These are phyloP conservation scores for Drosophila melanosoma DNA, from an alignment of 2,888 invertebrate genomes.

Conservation along the genomic window DNA sequence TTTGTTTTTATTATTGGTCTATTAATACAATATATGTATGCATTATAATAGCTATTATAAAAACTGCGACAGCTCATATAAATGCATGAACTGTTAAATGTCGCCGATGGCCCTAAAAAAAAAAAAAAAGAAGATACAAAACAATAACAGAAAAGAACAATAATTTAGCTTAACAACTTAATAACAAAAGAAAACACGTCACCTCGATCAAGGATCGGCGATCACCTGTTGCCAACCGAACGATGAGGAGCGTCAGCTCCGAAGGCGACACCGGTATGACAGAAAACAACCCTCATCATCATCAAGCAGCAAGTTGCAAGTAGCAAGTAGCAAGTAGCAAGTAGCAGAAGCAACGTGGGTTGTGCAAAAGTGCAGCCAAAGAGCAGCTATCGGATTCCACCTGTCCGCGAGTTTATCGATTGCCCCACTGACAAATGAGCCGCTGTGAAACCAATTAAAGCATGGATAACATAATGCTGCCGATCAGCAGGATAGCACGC, in stretches of 20 bases:
- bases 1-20: background rate
- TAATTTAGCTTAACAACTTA: conserved; percentile 82
- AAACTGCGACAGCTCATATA: conserved; percentile 61
- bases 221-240: conserved; percentile 77
- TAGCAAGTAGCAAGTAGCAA: background rate
- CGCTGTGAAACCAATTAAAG: conserved; percentile 82
- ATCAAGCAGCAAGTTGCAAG: background rate
- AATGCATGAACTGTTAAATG: conserved; percentile 78
- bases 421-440: conserved; percentile 82
- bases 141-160: conserved; percentile 56
- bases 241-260: conserved; percentile 21
- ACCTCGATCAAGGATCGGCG: conserved; percentile 40
- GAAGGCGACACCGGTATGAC: conserved; percentile 31
- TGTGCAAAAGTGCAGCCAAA: conserved; percentile 17
- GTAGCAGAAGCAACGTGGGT: conserved; percentile 19
- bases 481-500: conserved; percentile 9
- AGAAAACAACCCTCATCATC: conserved; percentile 49
- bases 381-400: conserved; percentile 72
- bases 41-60: conserved; percentile 42
- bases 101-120: conserved; percentile 67
- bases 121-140: conserved; percentile 27
- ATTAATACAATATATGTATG: conserved; percentile 16
- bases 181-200: conserved; percentile 77
- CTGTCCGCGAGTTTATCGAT: conserved; percentile 80
- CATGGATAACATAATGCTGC: conserved; percentile 60